These are phyloP conservation scores for Xylocopa sonorina DNA, from an alignment of 1,140 invertebrate species.

Conservation along the genomic window DNA sequence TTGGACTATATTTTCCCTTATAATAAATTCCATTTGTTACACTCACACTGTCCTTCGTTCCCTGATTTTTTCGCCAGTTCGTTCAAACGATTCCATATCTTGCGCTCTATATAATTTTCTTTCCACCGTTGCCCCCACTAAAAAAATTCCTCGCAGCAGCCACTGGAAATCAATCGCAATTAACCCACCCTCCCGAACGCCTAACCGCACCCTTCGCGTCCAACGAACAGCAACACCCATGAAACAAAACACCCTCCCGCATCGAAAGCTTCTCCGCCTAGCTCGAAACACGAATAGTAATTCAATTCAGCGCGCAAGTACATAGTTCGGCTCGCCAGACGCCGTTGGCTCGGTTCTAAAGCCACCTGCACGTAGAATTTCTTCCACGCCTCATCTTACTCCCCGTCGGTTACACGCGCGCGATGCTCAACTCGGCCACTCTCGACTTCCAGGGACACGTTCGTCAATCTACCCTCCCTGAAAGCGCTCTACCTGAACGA, in stretches of 20 bases:
- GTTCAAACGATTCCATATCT: no score
- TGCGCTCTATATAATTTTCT: not conserved
- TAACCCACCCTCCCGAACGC: no score
- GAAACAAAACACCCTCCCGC: not conserved
- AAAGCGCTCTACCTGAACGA: conserved; percentile 85
- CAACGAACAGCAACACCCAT: no score
- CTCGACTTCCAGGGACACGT: conserved; percentile 82
- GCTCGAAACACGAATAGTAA: not conserved
- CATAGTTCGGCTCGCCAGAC: conserved; percentile 31
- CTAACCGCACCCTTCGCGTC: not conserved
- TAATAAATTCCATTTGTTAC: no score
- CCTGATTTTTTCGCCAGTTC: no score
- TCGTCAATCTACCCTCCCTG: conserved; percentile 87
- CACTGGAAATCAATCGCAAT: no score
- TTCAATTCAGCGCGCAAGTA: conserved; percentile 8
- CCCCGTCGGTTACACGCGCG: not conserved
- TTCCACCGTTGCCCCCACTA: no score
- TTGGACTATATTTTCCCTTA: no score
- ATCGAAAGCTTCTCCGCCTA: no score
- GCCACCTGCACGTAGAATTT: not conserved
- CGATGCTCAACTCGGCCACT: not conserved
- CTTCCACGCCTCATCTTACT: not conserved
- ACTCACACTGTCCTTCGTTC: no score
- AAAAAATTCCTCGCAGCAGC: no score
- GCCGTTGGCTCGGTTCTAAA: conserved; percentile 36